Evolutionary conservation across 2,888 invertebrate genomes (phyloP).

Genomic region (Atethmia centrago): DNA sequence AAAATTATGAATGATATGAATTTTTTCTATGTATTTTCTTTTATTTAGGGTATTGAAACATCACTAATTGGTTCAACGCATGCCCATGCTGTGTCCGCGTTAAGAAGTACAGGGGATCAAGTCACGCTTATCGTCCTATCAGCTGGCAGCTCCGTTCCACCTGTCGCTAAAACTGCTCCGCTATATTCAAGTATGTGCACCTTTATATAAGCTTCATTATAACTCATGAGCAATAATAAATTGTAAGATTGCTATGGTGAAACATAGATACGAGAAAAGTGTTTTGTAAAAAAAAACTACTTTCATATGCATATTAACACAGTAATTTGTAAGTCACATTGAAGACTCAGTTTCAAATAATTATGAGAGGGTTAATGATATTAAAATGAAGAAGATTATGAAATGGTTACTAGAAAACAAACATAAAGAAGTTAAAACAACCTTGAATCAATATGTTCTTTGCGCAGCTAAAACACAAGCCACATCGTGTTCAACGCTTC

Average conservation of each 20-base stretch:
- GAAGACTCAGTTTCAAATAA: neutral
- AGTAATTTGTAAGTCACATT: neutral
- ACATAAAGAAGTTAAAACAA: neutral
- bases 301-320: neutral
- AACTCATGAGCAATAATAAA: neutral
- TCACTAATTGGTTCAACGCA: slow-evolving; percentile 88
- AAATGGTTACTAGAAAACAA: neutral
- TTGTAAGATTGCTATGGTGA: neutral
- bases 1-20: neutral
- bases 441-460: slow-evolving; percentile 45
- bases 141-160: slow-evolving; percentile 82
- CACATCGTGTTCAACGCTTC: slow-evolving; percentile 89
- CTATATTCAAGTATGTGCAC: slow-evolving; percentile 83
- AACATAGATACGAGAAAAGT: neutral
- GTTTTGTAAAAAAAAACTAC: neutral
- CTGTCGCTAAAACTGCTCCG: slow-evolving; percentile 83
- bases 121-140: slow-evolving; percentile 87
- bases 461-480: slow-evolving; percentile 87
- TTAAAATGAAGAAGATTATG: neutral
- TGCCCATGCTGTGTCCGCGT: slow-evolving; percentile 86
- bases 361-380: neutral
- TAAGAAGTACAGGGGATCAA: slow-evolving; percentile 87
- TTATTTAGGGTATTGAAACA: slow-evolving; percentile 85
- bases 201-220: neutral
- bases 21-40: neutral